Conservation (phyloP, 2,888 invertebrate genomes). For the Gari tellinella region DNA sequence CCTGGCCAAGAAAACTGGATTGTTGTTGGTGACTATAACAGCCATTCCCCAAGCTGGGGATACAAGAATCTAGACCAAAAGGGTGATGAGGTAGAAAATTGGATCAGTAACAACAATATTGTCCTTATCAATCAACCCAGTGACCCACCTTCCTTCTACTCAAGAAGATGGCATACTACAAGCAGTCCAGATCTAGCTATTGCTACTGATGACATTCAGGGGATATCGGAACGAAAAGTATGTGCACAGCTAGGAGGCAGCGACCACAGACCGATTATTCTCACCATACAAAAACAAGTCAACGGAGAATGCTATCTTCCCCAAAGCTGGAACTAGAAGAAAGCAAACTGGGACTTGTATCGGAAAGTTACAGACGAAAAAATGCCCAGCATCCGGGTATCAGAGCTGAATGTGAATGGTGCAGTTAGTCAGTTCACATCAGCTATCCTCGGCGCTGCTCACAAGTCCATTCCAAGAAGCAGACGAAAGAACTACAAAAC, state of each 20-base stretch:
- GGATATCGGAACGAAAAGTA: constrained; percentile 10
- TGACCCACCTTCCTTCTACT: constrained; percentile 38
- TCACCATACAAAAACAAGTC: constrained; percentile 7
- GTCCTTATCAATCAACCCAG: constrained; percentile 33
- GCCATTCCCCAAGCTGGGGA: constrained; percentile 42
- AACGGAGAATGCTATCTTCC: constrained; percentile 8
- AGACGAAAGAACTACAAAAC: constrained; percentile 7
- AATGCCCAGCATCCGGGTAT: no score
- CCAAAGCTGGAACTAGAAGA: constrained; percentile 17
- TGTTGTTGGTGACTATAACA: constrained; percentile 37
- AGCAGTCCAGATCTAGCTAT: constrained; percentile 36
- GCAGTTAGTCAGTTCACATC: constrained; percentile 1
- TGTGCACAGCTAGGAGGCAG: constrained; percentile 27
- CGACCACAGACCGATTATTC: constrained; percentile 24
- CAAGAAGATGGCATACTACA: no score
- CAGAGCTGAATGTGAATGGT: neutral
- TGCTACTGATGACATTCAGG: constrained; percentile 30
- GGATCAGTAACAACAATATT: constrained; percentile 22
- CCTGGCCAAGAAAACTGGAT: constrained; percentile 13
- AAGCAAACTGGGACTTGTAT: neutral
- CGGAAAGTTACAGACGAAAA: neutral
- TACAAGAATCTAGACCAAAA: constrained; percentile 26
- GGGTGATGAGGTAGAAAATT: constrained; percentile 38
- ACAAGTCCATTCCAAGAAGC: constrained; percentile 4
- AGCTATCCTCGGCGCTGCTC: constrained; percentile 6